phyloP scores from a whole-genome alignment of 2,888 invertebrate species.

The Glaucopsyche alexis region DNA sequence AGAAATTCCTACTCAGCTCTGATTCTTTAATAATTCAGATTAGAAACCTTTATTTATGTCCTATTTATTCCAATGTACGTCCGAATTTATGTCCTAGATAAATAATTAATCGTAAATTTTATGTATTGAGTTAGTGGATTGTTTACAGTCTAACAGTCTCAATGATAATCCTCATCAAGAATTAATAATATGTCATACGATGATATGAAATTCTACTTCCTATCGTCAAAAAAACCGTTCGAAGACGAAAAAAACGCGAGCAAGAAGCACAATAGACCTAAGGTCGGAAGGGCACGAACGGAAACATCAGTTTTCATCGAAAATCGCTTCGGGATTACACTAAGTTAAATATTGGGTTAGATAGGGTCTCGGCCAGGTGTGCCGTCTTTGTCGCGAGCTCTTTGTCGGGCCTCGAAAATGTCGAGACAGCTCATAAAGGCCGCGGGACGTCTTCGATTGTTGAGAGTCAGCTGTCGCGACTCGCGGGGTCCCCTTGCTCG shows the following conservation, averaged over 20 bases:
- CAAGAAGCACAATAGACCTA: conserved; percentile 34
- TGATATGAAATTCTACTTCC: neutral
- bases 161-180: neutral
- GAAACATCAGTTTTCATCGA: conserved; percentile 50
- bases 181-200: neutral
- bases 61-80: no score
- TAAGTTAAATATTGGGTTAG: conserved; percentile 57
- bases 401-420: conserved; percentile 46
- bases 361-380: conserved; percentile 73
- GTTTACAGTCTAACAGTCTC: neutral
- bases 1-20: no score
- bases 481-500: conserved; percentile 51
- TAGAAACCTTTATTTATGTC: no score
- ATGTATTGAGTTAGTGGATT: neutral
- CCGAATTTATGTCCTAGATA: no score
- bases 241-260: conserved; percentile 10
- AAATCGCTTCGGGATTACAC: conserved; percentile 48
- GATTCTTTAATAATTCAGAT: no score
- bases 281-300: conserved; percentile 52
- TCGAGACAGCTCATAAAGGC: conserved; percentile 62
- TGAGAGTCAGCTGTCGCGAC: conserved; percentile 73
- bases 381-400: conserved; percentile 57
- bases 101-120: neutral
- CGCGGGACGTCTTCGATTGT: conserved; percentile 78
- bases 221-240: neutral